Conservation (phyloP, 2,797 vertebrate species). For the Hydrophis major region DNA sequence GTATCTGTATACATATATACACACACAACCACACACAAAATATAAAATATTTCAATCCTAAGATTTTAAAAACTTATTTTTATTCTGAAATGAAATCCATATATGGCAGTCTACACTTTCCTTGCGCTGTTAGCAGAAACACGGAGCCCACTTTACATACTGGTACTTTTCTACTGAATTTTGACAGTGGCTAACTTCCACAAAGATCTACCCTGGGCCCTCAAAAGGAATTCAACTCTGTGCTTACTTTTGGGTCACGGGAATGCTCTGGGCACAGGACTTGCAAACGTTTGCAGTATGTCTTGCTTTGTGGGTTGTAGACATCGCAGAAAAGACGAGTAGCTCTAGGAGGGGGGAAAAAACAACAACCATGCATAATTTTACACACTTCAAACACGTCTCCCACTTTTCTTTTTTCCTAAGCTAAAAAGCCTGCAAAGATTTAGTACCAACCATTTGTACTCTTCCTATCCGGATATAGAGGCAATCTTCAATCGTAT, state of each 20-base stretch:
- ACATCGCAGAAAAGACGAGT: conserved; percentile 94
- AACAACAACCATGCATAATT: background rate
- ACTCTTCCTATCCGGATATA: background rate
- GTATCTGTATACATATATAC: background rate
- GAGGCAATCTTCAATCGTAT: background rate
- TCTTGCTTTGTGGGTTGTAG: conserved; percentile 95
- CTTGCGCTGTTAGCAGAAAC: background rate
- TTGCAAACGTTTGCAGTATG: conserved; percentile 93
- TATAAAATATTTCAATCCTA: background rate
- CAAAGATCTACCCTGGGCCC: background rate
- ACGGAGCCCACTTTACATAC: background rate
- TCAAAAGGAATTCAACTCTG: background rate
- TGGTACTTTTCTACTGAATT: background rate
- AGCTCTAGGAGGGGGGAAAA: conserved; percentile 70
- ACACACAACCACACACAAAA: background rate
- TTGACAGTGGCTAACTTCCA: background rate
- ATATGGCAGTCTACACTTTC: background rate
- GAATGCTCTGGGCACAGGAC: conserved; percentile 94
- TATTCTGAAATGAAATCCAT: background rate
- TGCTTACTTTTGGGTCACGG: conserved; percentile 85
- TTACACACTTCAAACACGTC: background rate
- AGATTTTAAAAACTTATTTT: background rate
- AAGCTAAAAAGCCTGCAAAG: background rate
- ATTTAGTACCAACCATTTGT: background rate
- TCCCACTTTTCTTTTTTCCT: background rate